phyloP scores from a whole-genome alignment of 2,113 vertebrate species.

The Heptranchias perlo region DNA sequence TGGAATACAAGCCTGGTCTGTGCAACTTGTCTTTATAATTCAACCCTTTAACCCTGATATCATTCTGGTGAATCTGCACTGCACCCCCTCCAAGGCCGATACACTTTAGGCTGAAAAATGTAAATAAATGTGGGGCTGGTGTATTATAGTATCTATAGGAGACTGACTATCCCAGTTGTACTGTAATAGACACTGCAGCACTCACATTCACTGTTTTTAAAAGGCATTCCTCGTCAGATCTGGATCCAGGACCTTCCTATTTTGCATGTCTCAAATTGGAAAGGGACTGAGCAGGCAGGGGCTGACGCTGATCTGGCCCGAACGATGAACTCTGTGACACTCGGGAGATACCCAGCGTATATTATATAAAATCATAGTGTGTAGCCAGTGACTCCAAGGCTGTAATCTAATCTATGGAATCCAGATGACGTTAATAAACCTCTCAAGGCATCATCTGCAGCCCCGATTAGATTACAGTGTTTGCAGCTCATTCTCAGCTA shows the following conservation, averaged over 20 bases:
- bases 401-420: constrained; percentile 30
- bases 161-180: no score
- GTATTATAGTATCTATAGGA: no score
- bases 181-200: background rate
- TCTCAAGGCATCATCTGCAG: constrained; percentile 12
- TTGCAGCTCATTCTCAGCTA: background rate
- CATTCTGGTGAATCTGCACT: background rate
- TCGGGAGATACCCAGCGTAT: background rate
- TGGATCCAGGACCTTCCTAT: background rate
- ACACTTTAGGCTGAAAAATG: background rate
- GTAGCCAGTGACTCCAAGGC: background rate
- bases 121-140: background rate
- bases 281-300: background rate
- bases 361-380: background rate
- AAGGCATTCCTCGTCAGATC: no score
- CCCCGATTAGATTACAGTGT: constrained; percentile 14
- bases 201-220: background rate
- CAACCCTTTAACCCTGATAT: background rate
- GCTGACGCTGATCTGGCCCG: no score
- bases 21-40: no score
- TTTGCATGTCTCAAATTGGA: no score
- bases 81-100: no score
- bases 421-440: constrained; percentile 35
- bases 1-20: background rate
- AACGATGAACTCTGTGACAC: constrained; percentile 9